Base-by-base conservation (phyloP, 1,140 invertebrate genomes). In the Sycophila sp. region DNA sequence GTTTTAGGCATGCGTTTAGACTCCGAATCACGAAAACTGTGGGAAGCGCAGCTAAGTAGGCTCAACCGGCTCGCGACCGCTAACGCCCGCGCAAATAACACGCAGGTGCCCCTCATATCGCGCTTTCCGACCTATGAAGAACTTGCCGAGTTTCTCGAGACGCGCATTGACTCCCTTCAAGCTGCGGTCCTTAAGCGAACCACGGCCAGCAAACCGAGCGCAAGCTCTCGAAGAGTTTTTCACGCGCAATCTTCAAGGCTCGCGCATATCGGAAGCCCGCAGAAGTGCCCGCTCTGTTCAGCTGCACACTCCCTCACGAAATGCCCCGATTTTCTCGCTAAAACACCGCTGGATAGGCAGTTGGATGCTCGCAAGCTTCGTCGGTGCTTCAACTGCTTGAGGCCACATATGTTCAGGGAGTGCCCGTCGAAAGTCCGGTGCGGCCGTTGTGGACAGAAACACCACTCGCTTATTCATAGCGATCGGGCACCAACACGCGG, bases 371-470 rank as follows among this genome's bases (percentile, higher is more conserved):
- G 19, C 5, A 13, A 15, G 17, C 11, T 47, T 7, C 8, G 38
- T 10, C 22, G 42, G 5, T 63, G 60, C 19, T 42, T 10, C 15
- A 63, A 63, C 19, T 63, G 60, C 60, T 49, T 63, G 42, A 19
- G 42, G 4, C 7, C 42, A 5, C 42, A 47, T 47, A 11, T 10
- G 5, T 5, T 19, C 17, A 45, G 19, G 22, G 15, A 24, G n/a
- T 42, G 13, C 11, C 10, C 26, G 26, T 63, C 60, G 4, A 49
- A 47, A 28, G 5, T n/a, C 15, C 4, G 4, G 8, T 63, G 60
- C 24, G 22, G 6, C 4, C 22, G 15, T 45, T 63, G 60, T 26
- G 2, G 22, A 4, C 10, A 26, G 13, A 28, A 30, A 15, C 60
- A 63, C 19, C 36, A 63, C 30, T 45, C 38, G 4, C 7, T 36